Evolutionary conservation across 2,888 invertebrate genomes (phyloP).

Genomic region (Enchytraeus crypticus): DNA sequence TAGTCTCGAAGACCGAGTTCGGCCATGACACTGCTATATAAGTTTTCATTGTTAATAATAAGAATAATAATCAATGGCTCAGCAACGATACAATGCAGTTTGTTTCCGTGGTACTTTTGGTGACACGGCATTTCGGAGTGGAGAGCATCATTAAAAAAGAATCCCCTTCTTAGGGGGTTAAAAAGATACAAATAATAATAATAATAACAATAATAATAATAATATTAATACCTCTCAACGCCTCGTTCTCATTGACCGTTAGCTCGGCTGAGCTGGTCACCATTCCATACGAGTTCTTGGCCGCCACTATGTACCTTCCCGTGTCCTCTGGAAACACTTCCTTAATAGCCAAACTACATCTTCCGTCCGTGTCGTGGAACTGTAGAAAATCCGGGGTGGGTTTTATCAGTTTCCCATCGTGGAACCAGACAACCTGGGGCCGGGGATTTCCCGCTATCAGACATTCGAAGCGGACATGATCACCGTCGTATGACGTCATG

Average conservation of each 20-base stretch:
- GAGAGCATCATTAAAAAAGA: too few relatives aligned
- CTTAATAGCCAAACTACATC: slow-evolving; percentile 57
- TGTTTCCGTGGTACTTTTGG: too few relatives aligned
- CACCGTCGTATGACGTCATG: slow-evolving; percentile 36
- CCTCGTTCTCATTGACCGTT: slow-evolving; percentile 52
- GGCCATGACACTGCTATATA: too few relatives aligned
- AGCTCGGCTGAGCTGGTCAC: slow-evolving; percentile 70
- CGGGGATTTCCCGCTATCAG: slow-evolving; percentile 44
- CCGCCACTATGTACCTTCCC: slow-evolving; percentile 70
- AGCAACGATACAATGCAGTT: too few relatives aligned
- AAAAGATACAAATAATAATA: too few relatives aligned
- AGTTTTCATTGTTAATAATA: too few relatives aligned
- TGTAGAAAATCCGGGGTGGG: slow-evolving; percentile 58
- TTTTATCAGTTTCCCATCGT: slow-evolving; percentile 61
- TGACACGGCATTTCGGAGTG: too few relatives aligned
- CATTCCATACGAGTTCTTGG: slow-evolving; percentile 63
- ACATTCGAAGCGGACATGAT: slow-evolving; percentile 38
- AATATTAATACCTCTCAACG: slow-evolving; percentile 39
- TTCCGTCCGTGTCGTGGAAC: slow-evolving; percentile 39
- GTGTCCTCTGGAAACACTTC: slow-evolving; percentile 62
- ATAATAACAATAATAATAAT: too few relatives aligned
- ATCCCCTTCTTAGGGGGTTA: too few relatives aligned
- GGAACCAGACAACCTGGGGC: slow-evolving; percentile 66
- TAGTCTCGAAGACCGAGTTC: too few relatives aligned
- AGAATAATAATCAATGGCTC: too few relatives aligned